These are phyloP conservation scores for Ariolimax columbianus DNA, from an alignment of 2,888 invertebrate genomes.

Conservation along the genomic window DNA sequence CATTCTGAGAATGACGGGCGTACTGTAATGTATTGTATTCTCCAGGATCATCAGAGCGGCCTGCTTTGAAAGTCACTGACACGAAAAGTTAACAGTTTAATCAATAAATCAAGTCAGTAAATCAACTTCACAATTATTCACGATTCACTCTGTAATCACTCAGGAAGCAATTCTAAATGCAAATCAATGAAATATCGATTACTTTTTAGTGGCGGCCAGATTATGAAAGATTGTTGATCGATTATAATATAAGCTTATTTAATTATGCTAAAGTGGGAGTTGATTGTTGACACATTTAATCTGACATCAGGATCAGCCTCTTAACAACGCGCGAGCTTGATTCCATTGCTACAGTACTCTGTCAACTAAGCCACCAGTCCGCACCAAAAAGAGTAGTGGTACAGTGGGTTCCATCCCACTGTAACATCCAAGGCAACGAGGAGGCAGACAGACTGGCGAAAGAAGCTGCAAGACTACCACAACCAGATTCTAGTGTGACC, in stretches of 20 bases:
- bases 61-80: background rate
- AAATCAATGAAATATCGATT: background rate
- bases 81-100: background rate
- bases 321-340: no score
- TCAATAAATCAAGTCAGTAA: slow-evolving; percentile 18
- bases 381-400: no score
- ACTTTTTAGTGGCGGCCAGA: background rate
- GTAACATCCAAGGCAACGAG: no score
- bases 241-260: background rate
- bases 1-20: background rate
- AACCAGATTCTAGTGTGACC: no score
- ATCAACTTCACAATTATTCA: background rate
- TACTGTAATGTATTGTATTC: background rate
- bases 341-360: no score
- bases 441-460: no score
- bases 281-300: background rate
- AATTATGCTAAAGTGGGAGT: background rate
- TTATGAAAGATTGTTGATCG: background rate
- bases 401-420: no score
- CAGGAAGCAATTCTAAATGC: background rate
- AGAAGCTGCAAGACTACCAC: no score
- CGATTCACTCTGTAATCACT: no score
- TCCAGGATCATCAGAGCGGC: background rate
- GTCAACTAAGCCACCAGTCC: no score
- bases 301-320: no score